Conservation (phyloP, 2,888 invertebrate genomes). For the Resseliella maxima region DNA sequence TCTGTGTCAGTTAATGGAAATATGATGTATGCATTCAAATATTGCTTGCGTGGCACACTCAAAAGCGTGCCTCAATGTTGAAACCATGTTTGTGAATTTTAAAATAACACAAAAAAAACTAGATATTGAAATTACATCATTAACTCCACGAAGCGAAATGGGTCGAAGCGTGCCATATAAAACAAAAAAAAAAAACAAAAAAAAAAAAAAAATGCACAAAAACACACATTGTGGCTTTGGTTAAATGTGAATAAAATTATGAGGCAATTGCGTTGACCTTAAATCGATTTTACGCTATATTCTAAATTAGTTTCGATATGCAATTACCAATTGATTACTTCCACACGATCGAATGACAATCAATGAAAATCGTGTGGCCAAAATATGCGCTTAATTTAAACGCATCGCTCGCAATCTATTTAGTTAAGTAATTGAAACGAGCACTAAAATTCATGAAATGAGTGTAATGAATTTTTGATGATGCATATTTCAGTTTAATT, state of each 20-base stretch:
- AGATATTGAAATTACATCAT: neutral
- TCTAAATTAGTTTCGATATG: neutral
- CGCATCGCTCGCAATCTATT: too few relatives aligned
- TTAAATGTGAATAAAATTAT: constrained; percentile 4
- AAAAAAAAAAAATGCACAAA: neutral
- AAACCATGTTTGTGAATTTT: too few relatives aligned
- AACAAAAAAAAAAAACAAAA: neutral
- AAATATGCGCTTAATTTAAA: neutral
- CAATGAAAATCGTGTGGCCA: neutral
- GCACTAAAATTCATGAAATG: neutral
- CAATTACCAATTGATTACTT: constrained; percentile 47
- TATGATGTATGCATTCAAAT: neutral
- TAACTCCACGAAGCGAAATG: neutral
- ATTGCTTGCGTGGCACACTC: too few relatives aligned
- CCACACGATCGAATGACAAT: neutral
- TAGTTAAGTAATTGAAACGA: too few relatives aligned
- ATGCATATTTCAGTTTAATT: neutral
- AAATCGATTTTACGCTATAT: neutral
- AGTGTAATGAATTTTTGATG: constrained; percentile 15
- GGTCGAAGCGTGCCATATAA: neutral
- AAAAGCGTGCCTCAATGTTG: neutral
- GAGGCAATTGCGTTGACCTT: neutral
- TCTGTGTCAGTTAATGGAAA: neutral
- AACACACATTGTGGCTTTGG: neutral
- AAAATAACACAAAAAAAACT: neutral